Base-by-base conservation (phyloP, 2,113 vertebrate genomes). In the Circaetus cinerascens region DNA sequence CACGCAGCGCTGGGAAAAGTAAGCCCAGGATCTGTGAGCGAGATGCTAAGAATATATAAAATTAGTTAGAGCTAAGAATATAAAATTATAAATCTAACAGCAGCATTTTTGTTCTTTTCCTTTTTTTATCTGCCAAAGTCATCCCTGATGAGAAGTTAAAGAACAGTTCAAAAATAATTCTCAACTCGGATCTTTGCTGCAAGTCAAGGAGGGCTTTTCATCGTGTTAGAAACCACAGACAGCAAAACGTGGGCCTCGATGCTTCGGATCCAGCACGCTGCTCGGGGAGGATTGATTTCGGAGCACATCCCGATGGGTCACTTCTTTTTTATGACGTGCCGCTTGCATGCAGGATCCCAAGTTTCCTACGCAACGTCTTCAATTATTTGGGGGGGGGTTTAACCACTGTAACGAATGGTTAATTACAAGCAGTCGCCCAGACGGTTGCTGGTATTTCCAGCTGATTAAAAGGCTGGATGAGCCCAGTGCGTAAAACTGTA, bases 171-270 rank as follows among this genome's bases (percentile, higher is more conserved):
- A 22, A 45, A 73, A 51, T 4, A 51, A 56, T 3, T 59, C 80
- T 10, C 36, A 8, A 1, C 34, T 29, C 2, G 4, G 41, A 7
- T 41, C n/a, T 48, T 53, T 9, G 0, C 15, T 3, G 23, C 0
- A 0, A 14, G 29, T 6, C 36, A 0, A 8, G 34, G 30, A 17
- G 43, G 40, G 29, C 2, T 57, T 29, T 48, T 8, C 40, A 1
- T 1, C 12, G 1, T 0, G 9, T 8, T 5, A 2, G 25, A 40
- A 53, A 13, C 32, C 69, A 3, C 19, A 2, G 25, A 1, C 3
- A 2, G 50, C 5, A 5, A 15, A 29, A 13, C 1, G 6, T 0
- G 51, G 46, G 40, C 23, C 56, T 51, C 3, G 14, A 8, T 0
- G 34, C 17, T 10, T 1, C 2, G 9, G 45, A 7, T 6, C 15